phyloP scores from a whole-genome alignment of 2,888 invertebrate genomes.

The Galerucella calmariensis region DNA sequence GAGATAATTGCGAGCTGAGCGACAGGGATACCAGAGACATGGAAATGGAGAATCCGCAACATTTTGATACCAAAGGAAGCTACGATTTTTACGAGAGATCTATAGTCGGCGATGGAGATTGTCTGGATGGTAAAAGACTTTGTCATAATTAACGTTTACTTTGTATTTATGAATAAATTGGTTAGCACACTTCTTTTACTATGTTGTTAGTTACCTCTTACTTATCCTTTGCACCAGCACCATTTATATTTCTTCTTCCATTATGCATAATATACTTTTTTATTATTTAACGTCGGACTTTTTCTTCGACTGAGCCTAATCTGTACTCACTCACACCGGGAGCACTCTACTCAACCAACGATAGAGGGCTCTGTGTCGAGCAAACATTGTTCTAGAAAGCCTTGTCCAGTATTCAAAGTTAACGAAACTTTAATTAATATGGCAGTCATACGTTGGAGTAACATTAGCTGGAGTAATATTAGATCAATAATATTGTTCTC shows the following conservation, averaged over 20 bases:
- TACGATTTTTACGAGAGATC: slow-evolving; percentile 89
- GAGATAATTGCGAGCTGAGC: slow-evolving; percentile 90
- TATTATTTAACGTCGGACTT: too few species aligned
- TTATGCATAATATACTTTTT: too few species aligned
- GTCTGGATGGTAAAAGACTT: slow-evolving; percentile 79
- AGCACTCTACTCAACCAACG: too few species aligned
- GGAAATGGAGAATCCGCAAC: slow-evolving; percentile 85
- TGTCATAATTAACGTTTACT: slow-evolving; percentile 21
- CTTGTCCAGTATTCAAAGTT: too few species aligned
- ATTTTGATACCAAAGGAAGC: slow-evolving; percentile 84
- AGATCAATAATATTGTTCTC: too few species aligned
- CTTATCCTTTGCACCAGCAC: neutral
- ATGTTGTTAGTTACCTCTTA: slow-evolving; percentile 15
- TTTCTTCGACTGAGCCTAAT: too few species aligned
- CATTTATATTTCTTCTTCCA: neutral
- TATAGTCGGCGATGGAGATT: slow-evolving; percentile 77
- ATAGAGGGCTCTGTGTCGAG: too few species aligned
- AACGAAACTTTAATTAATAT: too few species aligned
- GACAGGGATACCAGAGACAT: slow-evolving; percentile 86
- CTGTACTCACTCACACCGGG: too few species aligned
- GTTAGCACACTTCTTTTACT: slow-evolving; percentile 7
- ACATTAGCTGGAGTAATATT: too few species aligned
- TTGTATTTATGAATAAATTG: slow-evolving; percentile 13
- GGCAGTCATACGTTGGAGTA: too few species aligned
- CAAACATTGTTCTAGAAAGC: too few species aligned